A percentile compares a stretch with the other conserved stretches of the same genome.
phyloP scores from a whole-genome alignment of 2,888 invertebrate species.

The Drosophila anceps region DNA sequence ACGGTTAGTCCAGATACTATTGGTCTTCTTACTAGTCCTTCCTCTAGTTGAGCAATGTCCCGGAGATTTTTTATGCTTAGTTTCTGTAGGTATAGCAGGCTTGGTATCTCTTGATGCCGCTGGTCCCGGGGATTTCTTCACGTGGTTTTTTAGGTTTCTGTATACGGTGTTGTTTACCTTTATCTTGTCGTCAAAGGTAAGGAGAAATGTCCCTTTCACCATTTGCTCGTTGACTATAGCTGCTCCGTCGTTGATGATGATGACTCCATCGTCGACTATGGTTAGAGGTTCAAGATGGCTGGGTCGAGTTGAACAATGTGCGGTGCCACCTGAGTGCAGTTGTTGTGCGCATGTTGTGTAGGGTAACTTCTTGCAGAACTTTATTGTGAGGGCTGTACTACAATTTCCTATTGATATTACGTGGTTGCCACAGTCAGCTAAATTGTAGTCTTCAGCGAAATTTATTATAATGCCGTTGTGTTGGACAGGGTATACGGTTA shows the following conservation, averaged over 20 bases:
- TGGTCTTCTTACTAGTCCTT: no score
- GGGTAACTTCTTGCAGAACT: neutral
- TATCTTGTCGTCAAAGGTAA: neutral
- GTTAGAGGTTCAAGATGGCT: neutral
- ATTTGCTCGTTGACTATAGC: neutral
- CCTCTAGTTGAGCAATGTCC: no score
- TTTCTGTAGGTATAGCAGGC: no score
- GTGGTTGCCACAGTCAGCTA: neutral
- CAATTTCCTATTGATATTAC: neutral
- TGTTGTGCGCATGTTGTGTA: neutral
- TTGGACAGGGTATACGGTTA: no score
- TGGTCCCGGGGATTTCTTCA: no score
- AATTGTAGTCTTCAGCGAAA: neutral
- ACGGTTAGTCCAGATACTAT: no score
- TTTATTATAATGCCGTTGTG: no score
- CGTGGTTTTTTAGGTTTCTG: no score
- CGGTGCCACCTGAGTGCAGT: neutral
- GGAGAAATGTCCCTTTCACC: neutral
- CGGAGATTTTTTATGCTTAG: no score
- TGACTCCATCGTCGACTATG: neutral
- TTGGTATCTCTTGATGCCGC: no score
- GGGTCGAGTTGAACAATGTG: neutral
- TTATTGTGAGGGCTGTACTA: neutral
- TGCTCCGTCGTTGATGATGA: slow-evolving; percentile 1
- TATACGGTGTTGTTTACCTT: no score